Base-by-base conservation (phyloP, 2,113 vertebrate species). In the Alouatta palliata region DNA sequence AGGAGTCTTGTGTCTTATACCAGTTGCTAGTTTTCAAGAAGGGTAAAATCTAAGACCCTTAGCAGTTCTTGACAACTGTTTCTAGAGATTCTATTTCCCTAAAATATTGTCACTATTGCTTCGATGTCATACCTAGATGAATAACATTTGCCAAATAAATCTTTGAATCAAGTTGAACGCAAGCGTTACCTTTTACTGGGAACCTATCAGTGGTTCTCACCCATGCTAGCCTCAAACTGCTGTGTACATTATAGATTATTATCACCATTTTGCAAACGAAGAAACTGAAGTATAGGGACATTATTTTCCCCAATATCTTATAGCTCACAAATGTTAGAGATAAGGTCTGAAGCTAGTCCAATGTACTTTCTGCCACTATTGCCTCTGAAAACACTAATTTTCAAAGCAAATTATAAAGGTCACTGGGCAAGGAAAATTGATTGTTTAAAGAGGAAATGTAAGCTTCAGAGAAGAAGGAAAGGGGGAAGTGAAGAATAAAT, bases 401-500 rank as follows among this genome's bases (percentile, higher is more conserved):
- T 71, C 10, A 87, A 87, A 77, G 19, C 79, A 91, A 91, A 85
- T 66, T 56, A 52, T 20, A 73, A 71, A 90, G 40, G 37, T 3
- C 30, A 68, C 11, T 71, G 68, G 73, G 73, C 87, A 92, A 79
- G 27, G 35, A 79, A 92, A 73, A 94, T 25, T 37, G 86, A 79
- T 27, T 92, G 47, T 54, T 87, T 87, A 79, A 86, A 47, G 73
- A 94, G 54, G 86, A 94, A 92, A 83, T 83, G 16, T 81, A 54
- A 93, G n/a, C 10, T 94, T 86, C 20, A 32, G 49, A 47, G 17
- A 56, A 88, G 43, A 87, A 91, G 58, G 9, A 40, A 64, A 66
- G 47, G 13, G 64, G 45, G 35, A 94, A 4, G 35, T n/a, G 32
- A 35, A 76, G 68, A 92, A 90, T 30, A n/a, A 96, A 21, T 58